Percentiles rank a stretch among this genome's conserved stretches.
These are phyloP conservation scores for Botrylloides violaceus DNA, from an alignment of 23 tunicate genomes.

Conservation along the genomic window DNA sequence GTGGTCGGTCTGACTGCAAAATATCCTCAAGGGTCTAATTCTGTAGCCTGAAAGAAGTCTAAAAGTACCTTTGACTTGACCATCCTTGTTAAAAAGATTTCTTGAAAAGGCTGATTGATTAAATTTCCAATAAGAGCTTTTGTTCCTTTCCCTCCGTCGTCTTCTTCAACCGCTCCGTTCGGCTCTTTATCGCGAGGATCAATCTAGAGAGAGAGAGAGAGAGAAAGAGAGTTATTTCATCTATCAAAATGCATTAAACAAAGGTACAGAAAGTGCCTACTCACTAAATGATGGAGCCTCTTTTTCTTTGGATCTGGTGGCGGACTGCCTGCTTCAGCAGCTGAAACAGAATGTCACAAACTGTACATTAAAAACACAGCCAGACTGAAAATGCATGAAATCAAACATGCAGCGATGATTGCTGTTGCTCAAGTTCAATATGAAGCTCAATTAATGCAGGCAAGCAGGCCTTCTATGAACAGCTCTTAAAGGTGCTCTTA, in stretches of 20 bases:
- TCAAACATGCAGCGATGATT: too few species aligned
- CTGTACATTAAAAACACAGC: not conserved
- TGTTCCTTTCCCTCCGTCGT: constrained; percentile 32
- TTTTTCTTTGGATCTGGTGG: constrained; percentile 36
- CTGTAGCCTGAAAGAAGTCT: not conserved
- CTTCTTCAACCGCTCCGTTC: constrained; percentile 40
- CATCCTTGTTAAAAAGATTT: constrained; percentile 87
- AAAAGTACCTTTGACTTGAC: constrained; percentile 65
- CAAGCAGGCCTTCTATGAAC: too few species aligned
- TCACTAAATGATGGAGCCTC: constrained; percentile 80
- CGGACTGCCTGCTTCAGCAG: constrained; percentile 27
- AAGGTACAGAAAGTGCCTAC: not conserved
- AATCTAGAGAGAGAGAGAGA: constrained; percentile 31
- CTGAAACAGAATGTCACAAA: constrained; percentile 13
- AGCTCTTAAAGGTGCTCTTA: too few species aligned
- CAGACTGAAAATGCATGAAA: too few species aligned
- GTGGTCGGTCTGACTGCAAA: too few species aligned
- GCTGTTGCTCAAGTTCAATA: too few species aligned
- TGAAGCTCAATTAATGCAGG: too few species aligned
- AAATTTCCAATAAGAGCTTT: constrained; percentile 43
- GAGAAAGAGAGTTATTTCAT: too few species aligned
- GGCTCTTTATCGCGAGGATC: constrained; percentile 60
- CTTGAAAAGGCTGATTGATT: constrained; percentile 65
- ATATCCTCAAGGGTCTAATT: too few species aligned
- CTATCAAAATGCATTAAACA: too few species aligned